These are phyloP conservation scores for Halcyon chelicuti DNA, from an alignment of 2,797 vertebrate species.

Conservation along the genomic window DNA sequence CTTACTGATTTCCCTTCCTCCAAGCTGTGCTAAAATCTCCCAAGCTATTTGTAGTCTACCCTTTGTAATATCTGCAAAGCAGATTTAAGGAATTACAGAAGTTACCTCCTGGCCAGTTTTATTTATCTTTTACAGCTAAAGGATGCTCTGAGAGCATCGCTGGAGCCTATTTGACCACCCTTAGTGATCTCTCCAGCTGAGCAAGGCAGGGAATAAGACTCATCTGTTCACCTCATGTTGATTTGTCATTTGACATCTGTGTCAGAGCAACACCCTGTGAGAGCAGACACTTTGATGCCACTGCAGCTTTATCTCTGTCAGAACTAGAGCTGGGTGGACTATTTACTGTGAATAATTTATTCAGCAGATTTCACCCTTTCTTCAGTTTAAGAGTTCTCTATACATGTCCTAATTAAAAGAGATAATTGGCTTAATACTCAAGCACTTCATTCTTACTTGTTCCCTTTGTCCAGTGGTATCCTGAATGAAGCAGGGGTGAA, in stretches of 20 bases:
- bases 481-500: conserved; percentile 33
- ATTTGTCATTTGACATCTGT: conserved; percentile 61
- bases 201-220: conserved; percentile 31
- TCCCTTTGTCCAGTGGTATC: conserved; percentile 37
- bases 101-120: conserved; percentile 42
- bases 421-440: conserved; percentile 63
- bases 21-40: not conserved
- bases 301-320: conserved; percentile 37
- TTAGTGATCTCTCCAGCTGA: conserved; percentile 21
- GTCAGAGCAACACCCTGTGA: conserved; percentile 32
- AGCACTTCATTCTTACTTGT: conserved; percentile 12
- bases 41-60: not conserved
- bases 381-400: conserved; percentile 34
- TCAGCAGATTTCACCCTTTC: conserved; percentile 43
- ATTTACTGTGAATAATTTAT: conserved; percentile 50
- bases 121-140: conserved; percentile 54
- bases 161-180: conserved; percentile 36
- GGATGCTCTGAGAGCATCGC: not conserved
- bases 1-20: not conserved
- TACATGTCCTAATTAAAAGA: conserved; percentile 45
- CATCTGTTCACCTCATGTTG: conserved; percentile 66
- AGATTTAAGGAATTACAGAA: conserved; percentile 36
- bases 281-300: conserved; percentile 55
- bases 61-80: conserved; percentile 2
- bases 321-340: not conserved